These are phyloP conservation scores for Blastomussa wellsi DNA, from an alignment of 92 coral and sea anemone genomes.

Conservation along the genomic window DNA sequence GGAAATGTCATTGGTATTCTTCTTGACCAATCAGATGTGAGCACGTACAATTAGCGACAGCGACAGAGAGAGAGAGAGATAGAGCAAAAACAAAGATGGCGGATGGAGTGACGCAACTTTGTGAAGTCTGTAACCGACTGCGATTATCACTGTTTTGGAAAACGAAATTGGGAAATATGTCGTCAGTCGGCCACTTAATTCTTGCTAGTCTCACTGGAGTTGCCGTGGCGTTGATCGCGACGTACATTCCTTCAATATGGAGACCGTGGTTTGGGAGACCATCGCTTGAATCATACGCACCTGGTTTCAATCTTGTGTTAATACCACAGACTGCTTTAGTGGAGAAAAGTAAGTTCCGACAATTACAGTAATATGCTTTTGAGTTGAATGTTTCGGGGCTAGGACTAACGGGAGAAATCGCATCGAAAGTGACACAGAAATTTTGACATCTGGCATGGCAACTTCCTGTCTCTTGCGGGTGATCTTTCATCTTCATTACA, in stretches of 20 bases:
- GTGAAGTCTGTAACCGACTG: slow-evolving; percentile 77
- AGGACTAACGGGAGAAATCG: neutral
- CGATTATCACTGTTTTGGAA: slow-evolving; percentile 49
- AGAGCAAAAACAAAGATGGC: slow-evolving; percentile 85
- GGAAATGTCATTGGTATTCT: neutral
- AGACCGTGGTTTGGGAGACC: slow-evolving; percentile 59
- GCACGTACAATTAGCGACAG: slow-evolving; percentile 70
- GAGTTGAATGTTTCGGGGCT: neutral
- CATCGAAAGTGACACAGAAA: neutral
- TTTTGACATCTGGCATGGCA: neutral
- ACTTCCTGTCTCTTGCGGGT: slow-evolving; percentile 15
- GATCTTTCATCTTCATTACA: neutral
- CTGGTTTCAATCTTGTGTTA: slow-evolving; percentile 75
- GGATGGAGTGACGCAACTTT: slow-evolving; percentile 74
- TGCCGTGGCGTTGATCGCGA: slow-evolving; percentile 71
- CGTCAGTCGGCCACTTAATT: slow-evolving; percentile 56
- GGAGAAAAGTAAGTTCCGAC: slow-evolving; percentile 53
- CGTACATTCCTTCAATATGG: slow-evolving; percentile 75
- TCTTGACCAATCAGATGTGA: slow-evolving; percentile 67
- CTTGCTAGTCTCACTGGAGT: slow-evolving; percentile 84
- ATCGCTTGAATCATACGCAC: slow-evolving; percentile 71
- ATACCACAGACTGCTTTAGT: slow-evolving; percentile 57
- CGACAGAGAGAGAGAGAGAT: too few relatives aligned
- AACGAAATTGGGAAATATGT: slow-evolving; percentile 58
- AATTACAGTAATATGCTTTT: neutral